A percentile compares a stretch with the other conserved stretches of the same genome.
Evolutionary conservation across 2,888 invertebrate genomes (phyloP).

Genomic region (Pecten maximus): DNA sequence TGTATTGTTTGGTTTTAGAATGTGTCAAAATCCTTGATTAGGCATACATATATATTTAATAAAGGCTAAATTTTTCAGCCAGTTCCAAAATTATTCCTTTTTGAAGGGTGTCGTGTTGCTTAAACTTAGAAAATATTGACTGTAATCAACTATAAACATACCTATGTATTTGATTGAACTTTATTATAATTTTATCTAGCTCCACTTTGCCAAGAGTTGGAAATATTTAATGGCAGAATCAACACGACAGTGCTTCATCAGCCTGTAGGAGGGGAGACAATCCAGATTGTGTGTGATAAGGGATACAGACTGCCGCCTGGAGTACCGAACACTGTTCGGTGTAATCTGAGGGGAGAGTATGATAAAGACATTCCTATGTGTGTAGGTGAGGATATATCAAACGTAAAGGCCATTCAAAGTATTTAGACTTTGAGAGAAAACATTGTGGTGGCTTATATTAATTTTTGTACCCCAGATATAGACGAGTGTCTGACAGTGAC

Average conservation of each 20-base stretch:
- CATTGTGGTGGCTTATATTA: too few species aligned
- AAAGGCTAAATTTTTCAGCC: too few species aligned
- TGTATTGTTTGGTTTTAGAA: neutral
- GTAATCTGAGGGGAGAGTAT: slow-evolving; percentile 63
- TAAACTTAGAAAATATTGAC: too few species aligned
- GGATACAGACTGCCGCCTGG: slow-evolving; percentile 63
- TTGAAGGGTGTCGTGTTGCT: too few species aligned
- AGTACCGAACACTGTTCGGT: slow-evolving; percentile 55
- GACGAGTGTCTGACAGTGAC: too few species aligned
- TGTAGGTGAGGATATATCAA: slow-evolving; percentile 60
- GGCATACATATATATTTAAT: too few species aligned
- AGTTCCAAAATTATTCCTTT: too few species aligned
- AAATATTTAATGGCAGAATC: slow-evolving; percentile 61
- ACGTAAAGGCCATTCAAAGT: neutral
- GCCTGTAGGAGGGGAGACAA: slow-evolving; percentile 63
- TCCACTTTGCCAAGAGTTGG: slow-evolving; percentile 63
- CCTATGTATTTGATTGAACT: neutral
- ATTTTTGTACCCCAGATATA: too few species aligned
- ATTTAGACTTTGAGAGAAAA: too few species aligned
- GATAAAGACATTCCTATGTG: slow-evolving; percentile 63
- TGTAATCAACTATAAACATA: neutral
- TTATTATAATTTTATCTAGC: slow-evolving; percentile 58
- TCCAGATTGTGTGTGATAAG: slow-evolving; percentile 67
- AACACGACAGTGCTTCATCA: slow-evolving; percentile 51
- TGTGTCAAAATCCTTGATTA: too few species aligned